Conservation (phyloP, 2,113 vertebrate species). For the Gallinago paraguaiae region DNA sequence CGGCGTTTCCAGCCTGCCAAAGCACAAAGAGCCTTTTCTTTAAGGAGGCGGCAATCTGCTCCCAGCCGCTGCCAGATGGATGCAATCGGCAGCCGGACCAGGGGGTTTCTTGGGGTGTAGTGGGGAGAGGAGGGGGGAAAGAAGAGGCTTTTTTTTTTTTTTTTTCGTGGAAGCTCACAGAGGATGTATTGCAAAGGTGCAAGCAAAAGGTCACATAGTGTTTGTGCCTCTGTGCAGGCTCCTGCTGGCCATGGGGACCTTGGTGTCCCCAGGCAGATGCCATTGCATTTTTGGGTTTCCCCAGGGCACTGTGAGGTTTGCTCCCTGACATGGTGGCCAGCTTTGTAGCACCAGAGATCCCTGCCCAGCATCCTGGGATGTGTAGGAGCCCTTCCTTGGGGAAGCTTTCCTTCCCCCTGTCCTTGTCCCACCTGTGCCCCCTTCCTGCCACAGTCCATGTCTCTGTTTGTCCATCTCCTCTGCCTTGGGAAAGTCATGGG, state of each 20-base stretch:
- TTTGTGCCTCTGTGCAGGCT: neutral
- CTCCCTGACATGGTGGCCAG: neutral
- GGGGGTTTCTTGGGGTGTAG: neutral
- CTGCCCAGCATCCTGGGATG: neutral
- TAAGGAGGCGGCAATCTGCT: neutral
- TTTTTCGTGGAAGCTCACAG: neutral
- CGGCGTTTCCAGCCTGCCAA: neutral
- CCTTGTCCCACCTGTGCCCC: neutral
- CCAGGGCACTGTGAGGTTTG: neutral
- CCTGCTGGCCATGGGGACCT: neutral
- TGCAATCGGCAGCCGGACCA: neutral
- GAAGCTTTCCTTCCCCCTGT: neutral
- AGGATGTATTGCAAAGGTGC: neutral
- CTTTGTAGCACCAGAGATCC: neutral
- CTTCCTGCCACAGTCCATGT: neutral
- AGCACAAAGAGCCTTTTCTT: constrained; percentile 50
- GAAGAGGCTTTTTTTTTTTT: neutral
- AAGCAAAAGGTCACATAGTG: fast-evolving
- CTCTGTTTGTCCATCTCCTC: neutral
- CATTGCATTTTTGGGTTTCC: neutral
- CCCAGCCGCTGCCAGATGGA: neutral
- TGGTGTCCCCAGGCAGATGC: neutral
- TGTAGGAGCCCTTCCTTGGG: neutral
- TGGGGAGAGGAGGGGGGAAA: neutral
- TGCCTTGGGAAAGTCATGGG: fast-evolving